Conservation (phyloP, 2,888 invertebrate species). For the Phanerotoma sp. region DNA sequence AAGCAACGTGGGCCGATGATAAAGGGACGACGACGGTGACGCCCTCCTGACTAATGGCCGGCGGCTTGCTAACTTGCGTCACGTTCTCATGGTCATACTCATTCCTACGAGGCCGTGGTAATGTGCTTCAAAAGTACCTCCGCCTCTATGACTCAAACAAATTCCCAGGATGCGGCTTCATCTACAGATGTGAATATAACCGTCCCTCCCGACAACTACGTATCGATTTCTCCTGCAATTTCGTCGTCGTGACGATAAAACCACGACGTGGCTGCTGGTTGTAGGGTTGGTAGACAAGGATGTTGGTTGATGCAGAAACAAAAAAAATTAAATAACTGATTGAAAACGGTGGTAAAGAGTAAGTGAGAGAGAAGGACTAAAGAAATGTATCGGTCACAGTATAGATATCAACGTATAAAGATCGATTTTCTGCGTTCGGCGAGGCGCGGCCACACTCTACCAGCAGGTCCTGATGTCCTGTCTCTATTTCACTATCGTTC, state of each 20-base stretch:
- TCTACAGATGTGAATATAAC: not conserved
- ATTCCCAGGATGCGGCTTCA: conserved; percentile 24
- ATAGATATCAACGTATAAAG: conserved; percentile 26
- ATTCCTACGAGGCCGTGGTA: conserved; percentile 21
- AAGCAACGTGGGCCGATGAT: conserved; percentile 12
- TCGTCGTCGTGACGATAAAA: conserved; percentile 5
- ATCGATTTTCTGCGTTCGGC: conserved; percentile 26
- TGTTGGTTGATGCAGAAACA: no score
- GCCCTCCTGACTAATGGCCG: conserved; percentile 25
- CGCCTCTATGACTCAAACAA: conserved; percentile 1
- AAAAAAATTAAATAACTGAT: conserved; percentile 1
- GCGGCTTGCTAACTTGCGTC: conserved; percentile 23
- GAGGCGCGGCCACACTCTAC: conserved; percentile 27
- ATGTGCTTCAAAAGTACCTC: conserved; percentile 7
- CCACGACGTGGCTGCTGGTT: conserved; percentile 2
- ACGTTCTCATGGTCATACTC: conserved; percentile 22
- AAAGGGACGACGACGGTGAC: conserved; percentile 18
- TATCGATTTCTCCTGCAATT: conserved; percentile 23
- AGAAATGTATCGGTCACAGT: conserved; percentile 23
- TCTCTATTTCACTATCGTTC: conserved; percentile 15
- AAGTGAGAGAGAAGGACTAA: no score
- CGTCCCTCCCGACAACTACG: conserved; percentile 15
- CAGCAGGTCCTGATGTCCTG: conserved; percentile 22
- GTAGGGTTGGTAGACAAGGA: not conserved
- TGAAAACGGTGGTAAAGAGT: conserved; percentile 8